phyloP scores from a whole-genome alignment of 1,140 invertebrate species.

The Drosophila kohkoa region DNA sequence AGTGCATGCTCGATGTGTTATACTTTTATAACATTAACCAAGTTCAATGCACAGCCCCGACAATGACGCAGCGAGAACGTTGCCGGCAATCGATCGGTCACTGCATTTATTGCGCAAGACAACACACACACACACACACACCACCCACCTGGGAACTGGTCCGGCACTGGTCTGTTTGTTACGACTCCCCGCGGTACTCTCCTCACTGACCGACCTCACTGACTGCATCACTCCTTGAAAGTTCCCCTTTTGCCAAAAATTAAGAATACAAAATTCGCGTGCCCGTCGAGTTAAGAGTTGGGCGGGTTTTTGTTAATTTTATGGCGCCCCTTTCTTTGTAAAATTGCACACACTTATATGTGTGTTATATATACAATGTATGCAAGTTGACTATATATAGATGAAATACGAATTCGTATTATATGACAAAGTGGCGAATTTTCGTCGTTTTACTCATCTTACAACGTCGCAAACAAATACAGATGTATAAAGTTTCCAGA shows the following conservation, averaged over 20 bases:
- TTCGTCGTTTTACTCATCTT: constrained; percentile 51
- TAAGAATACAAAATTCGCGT: constrained; percentile 31
- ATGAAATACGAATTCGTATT: constrained; percentile 46
- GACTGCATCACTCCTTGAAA: background rate
- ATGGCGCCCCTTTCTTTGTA: constrained; percentile 21
- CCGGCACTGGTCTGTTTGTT: background rate
- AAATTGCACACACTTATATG: background rate
- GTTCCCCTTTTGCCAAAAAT: constrained; percentile 19
- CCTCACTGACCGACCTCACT: constrained; percentile 7
- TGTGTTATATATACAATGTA: background rate
- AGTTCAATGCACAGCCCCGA: constrained; percentile 68
- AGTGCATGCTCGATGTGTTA: background rate
- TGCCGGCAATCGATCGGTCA: constrained; percentile 50
- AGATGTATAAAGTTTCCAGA: constrained; percentile 53
- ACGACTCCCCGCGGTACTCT: background rate
- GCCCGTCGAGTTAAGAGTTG: constrained; percentile 19
- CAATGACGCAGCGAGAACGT: constrained; percentile 57
- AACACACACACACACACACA: constrained; percentile 19
- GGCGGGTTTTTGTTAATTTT: constrained; percentile 22
- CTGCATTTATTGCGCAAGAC: constrained; percentile 63
- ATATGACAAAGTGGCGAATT: constrained; percentile 54
- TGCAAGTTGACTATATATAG: constrained; percentile 9
- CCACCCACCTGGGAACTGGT: constrained; percentile 2
- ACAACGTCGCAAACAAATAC: constrained; percentile 33
- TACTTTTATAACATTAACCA: constrained; percentile 31